Percentiles rank a stretch among this genome's conserved stretches.
Conservation (phyloP, 30 jellyfish, hydroid and myxozoan genomes). For the Catostylus mosaicus region DNA sequence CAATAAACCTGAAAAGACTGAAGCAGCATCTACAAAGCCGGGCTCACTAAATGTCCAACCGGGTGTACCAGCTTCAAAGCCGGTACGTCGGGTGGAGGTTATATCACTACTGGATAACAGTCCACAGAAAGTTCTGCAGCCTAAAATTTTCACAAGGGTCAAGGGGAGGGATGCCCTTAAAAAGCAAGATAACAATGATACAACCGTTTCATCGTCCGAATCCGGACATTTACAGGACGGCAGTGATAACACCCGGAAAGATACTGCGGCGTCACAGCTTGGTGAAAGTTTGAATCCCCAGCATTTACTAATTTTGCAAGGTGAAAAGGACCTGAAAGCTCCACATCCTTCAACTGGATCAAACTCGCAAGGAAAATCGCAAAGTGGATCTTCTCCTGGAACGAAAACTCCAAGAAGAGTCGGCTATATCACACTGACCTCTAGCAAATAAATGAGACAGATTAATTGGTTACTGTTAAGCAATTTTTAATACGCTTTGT, state of each 20-base stretch:
- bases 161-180: background rate
- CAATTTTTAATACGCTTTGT: no score
- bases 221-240: no score
- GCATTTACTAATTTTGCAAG: no score
- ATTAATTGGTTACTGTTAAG: no score
- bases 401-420: conserved; percentile 40
- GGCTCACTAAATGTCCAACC: background rate
- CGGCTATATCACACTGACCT: conserved; percentile 16
- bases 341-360: no score
- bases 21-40: background rate
- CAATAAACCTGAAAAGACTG: background rate
- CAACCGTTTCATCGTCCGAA: no score
- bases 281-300: no score
- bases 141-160: background rate
- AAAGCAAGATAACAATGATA: no score
- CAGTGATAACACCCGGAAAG: no score
- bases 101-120: background rate
- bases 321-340: no score
- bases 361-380: background rate
- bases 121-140: background rate
- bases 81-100: conserved; percentile 5
- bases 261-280: no score
- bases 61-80: background rate
- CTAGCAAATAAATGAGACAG: background rate
- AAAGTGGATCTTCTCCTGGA: conserved; percentile 11